Base-by-base conservation (phyloP, 92 coral and sea anemone genomes). In the Actinernus sp. region DNA sequence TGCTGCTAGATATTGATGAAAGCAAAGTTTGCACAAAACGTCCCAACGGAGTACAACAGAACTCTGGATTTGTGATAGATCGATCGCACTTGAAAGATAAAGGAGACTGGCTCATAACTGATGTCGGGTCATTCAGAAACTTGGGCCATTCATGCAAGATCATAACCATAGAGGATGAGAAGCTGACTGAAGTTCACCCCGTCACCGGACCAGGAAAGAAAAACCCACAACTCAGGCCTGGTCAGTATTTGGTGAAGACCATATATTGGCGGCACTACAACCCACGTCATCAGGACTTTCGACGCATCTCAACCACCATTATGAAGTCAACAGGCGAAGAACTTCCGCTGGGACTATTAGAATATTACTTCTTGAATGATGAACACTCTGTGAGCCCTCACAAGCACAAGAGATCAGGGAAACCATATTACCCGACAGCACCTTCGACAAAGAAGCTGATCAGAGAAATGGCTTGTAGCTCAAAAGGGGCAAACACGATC, bases 61-160 rank as follows among this genome's bases (percentile, higher is more conserved):
- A 81, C 9, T 24, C 64, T 11, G 20, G 33, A 12, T 73, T 82
- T 50, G 77, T 63, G 17, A 26, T 61, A 1, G 57, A 73, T 54
- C 52, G 65, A 1, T 65, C 82, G 0, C 52, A 50, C 48, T 70
- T 75, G 63, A 82, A 82, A 49, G 51, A 52, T 63, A 24, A 33
- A 11, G 26, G 26, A 3, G 84, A 83, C 32, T 83, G 89, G 84
- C 53, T 75, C 2, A 40, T 54, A 31, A 75, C 84, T 0, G 89
- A 83, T 33, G 18, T 66, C 9, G 89, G 89, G 0, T 25, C 89
- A 20, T 75, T 75, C n/a, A n/a, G n/a, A n/a, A n/a, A n/a, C n/a
- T n/a, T n/a, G n/a, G n/a, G n/a, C n/a, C n/a, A n/a, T n/a, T n/a
- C n/a, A n/a, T n/a, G n/a, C n/a, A n/a, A n/a, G n/a, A n/a, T n/a